Evolutionary conservation across 2,113 vertebrate species (phyloP), one percentile per base, ranked within the genome.

Genomic region (Otocyon megalotis): DNA sequence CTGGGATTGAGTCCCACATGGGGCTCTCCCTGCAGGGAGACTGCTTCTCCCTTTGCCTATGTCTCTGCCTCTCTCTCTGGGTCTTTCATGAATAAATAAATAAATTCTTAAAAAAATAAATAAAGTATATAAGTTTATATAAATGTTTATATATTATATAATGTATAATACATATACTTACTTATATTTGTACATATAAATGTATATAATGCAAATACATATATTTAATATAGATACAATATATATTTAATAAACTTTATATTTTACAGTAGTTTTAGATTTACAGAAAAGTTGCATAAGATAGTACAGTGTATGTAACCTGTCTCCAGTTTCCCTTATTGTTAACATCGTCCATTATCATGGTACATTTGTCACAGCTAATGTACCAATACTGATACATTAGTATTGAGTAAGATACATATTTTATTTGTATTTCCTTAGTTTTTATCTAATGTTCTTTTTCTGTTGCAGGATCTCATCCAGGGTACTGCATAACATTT

Each of bases 231-330:
- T 16, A 48, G 2, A 77, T 0, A 65, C 14, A 54, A 48, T 16
- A 91, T 53, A 74, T 89, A 22, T 95, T 58, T 88, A 72, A 85
- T 95, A 58, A 91, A 81, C 1, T 37, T 91, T 93, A 63, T 69
- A 85, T 50, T 92, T 82, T 94, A 82, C 28, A 90, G 72, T 92
- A 37, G 11, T 63, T 95, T 97, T 62, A 62, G 62, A 79, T 83
- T 93, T 93, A 83, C 8, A 81, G 58, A 79, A 89, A 92, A 90
- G 28, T 60, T 92, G 32, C 22, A 81, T 10, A 28, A 53, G 77
- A 60, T 20, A 80, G 48, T 69, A 88, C 13, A 82, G 17, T 82
- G 14, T 60, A 0, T 43, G 32, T 81, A 80, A 81, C 3, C 37
- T 0, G 0, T 32, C 81, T 32, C 11, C 28, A 50, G 71, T 95